Evolutionary conservation across 2,113 vertebrate genomes (phyloP).

Genomic region (Heptranchias perlo): DNA sequence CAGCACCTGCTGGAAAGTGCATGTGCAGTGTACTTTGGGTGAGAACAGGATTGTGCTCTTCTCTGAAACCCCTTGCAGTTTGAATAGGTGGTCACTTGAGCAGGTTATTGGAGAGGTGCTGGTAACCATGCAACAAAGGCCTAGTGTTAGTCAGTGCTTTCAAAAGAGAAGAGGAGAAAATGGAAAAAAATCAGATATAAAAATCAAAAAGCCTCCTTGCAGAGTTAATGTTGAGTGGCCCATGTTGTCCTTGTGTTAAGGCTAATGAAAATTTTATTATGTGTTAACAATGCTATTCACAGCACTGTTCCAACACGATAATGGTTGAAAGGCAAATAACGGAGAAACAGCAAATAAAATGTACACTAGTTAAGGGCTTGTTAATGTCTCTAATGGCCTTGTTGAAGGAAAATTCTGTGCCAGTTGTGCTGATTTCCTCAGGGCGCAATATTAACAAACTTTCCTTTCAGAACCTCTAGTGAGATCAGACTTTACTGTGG

Average conservation of each 20-base stretch:
- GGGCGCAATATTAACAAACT: neutral
- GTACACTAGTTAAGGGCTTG: neutral
- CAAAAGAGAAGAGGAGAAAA: neutral
- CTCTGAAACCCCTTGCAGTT: neutral
- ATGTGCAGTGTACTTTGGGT: neutral
- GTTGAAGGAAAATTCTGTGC: neutral
- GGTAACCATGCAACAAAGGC: neutral
- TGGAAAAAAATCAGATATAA: neutral
- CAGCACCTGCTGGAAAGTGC: neutral
- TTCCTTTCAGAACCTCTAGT: neutral
- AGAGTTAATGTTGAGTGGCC: neutral
- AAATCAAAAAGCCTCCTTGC: neutral
- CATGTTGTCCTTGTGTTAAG: neutral
- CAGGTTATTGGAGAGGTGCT: neutral
- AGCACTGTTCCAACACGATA: neutral
- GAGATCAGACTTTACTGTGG: neutral
- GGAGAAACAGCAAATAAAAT: neutral
- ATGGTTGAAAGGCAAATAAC: neutral
- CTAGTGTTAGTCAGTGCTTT: neutral
- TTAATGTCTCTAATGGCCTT: neutral
- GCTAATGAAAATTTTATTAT: neutral
- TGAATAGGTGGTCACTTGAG: neutral
- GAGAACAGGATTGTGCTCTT: neutral
- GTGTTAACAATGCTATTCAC: neutral
- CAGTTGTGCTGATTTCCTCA: neutral